Percentiles rank a stretch among this genome's conserved stretches.
Evolutionary conservation across 2,888 invertebrate species (phyloP).

Genomic region (Malachius bipustulatus): DNA sequence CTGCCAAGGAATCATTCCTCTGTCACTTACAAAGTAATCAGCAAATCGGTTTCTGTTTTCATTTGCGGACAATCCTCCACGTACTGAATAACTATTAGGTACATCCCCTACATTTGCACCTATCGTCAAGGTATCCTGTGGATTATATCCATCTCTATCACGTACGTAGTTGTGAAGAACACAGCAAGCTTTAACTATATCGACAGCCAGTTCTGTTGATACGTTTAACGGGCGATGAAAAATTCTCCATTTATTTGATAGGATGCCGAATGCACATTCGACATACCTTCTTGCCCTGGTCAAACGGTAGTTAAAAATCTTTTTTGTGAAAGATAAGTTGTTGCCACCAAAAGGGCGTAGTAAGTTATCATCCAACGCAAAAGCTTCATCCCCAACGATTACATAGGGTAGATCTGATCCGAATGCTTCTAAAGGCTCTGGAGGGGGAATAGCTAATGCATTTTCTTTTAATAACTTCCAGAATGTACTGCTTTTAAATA

Average conservation of each 20-base stretch:
- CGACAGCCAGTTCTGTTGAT: conserved; percentile 17
- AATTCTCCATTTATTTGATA: conserved; percentile 26
- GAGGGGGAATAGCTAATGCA: too few species aligned
- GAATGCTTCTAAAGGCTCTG: too few species aligned
- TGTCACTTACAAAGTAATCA: conserved; percentile 1
- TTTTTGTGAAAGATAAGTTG: conserved; percentile 18
- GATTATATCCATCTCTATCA: conserved; percentile 15
- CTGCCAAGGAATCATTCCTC: not conserved
- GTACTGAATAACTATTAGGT: conserved; percentile 4
- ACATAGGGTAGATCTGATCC: too few species aligned
- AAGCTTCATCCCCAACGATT: conserved; percentile 25
- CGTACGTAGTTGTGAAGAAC: conserved; percentile 18
- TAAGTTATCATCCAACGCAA: conserved; percentile 15
- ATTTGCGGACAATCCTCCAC: conserved; percentile 1
- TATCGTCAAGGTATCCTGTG: conserved; percentile 11
- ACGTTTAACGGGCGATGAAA: conserved; percentile 20
- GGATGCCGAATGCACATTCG: too few species aligned
- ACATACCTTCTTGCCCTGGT: conserved; percentile 23
- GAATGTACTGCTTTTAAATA: too few species aligned
- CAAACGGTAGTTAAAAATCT: conserved; percentile 25
- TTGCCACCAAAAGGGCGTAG: conserved; percentile 15
- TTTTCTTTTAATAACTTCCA: too few species aligned
- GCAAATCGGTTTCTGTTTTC: conserved; percentile 1
- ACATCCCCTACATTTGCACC: conserved; percentile 4
- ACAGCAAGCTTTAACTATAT: conserved; percentile 21